Evolutionary conservation across 1,140 invertebrate genomes (phyloP), one percentile per base, ranked within the genome.

Genomic region (Pararge aegeria): DNA sequence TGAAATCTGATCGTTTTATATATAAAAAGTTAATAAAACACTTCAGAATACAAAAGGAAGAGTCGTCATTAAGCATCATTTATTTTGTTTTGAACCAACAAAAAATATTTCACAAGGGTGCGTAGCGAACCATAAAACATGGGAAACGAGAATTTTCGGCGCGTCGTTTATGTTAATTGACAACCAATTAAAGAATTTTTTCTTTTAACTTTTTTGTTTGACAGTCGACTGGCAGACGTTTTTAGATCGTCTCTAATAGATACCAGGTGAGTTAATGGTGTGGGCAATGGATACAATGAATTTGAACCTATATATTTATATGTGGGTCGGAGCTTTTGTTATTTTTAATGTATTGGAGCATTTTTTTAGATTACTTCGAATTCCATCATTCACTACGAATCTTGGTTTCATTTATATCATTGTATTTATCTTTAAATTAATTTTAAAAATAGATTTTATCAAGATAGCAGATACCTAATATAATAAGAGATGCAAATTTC

Each of bases 111-210:
- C 16, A 42, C 29, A 50, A 55, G 61, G 61, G 57, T 64, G 61
- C 54, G 50, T 57, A 64, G 53, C 55, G 51, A 29, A 68, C 54
- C 66, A 55, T 68, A 68, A 64, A 53, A 55, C 55, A 61, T 64
- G 54, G 50, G 61, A 63, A 62, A 21, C 34, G n/a, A 34, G 30
- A 15, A 56, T 55, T 57, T 63, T 49, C 29, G 48, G 42, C 29
- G 18, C 30, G 7, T 53, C 30, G 29, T 9, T 49, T 51, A 44
- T 57, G 54, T 63, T 63, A 63, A 63, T 63, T 63, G 61, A 57
- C 50, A 55, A 49, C 52, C 59, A 61, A 61, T 61, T 61, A 61
- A 48, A 50, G 59, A 44, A 34, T 2, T 34, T 34, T 34, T 34
- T 34, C 12, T n/a, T 34, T 34, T 12, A 15, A 7, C 18, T 49